A percentile compares a stretch with the other conserved stretches of the same genome.
Conservation (phyloP, 2,113 vertebrate species). For the Pluvianellus socialis region DNA sequence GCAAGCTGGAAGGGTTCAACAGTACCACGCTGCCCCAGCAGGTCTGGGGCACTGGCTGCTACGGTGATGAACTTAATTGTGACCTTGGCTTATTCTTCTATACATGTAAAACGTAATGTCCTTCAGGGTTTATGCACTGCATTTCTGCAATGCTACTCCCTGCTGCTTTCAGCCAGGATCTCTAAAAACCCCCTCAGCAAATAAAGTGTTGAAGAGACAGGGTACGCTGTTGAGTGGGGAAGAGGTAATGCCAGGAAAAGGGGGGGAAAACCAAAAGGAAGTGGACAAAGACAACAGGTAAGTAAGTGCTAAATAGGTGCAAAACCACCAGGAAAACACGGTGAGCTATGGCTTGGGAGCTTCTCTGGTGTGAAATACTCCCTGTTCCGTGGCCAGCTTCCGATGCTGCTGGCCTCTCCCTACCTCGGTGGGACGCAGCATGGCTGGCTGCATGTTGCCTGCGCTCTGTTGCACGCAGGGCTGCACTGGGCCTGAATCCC, state of each 20-base stretch:
- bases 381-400: neutral
- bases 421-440: too few relatives aligned
- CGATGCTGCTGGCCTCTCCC: neutral
- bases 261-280: neutral
- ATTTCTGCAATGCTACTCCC: neutral
- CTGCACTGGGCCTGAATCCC: neutral
- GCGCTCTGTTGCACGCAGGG: neutral
- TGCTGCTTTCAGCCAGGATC: neutral
- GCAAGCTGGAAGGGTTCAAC: neutral
- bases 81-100: neutral
- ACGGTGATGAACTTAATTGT: neutral
- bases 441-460: neutral
- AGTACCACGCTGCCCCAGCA: rapidly evolving
- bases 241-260: neutral
- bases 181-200: neutral
- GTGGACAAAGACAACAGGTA: neutral
- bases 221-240: neutral
- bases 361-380: neutral
- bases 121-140: neutral
- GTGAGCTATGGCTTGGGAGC: neutral
- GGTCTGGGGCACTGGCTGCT: neutral
- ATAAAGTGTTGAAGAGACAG: neutral
- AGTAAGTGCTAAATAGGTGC: neutral
- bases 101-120: neutral
- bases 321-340: neutral